Evolutionary conservation across 2,113 vertebrate species (phyloP).

Genomic region (Meles meles): DNA sequence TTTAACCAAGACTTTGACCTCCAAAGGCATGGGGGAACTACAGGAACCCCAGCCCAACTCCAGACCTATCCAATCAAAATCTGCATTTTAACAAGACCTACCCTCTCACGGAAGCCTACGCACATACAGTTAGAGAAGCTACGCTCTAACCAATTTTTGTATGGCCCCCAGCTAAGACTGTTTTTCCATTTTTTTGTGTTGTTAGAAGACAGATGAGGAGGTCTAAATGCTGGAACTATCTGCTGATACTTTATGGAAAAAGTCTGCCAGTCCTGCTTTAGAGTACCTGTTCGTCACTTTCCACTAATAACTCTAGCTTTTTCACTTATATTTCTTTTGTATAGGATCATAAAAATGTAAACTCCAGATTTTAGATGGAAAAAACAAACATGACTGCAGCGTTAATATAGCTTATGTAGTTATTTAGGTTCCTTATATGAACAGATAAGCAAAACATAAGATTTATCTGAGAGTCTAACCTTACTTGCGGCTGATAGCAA

Average conservation of each 20-base stretch:
- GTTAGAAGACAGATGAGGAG: neutral
- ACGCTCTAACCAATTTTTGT: neutral
- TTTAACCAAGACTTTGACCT: neutral
- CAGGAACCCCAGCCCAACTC: neutral
- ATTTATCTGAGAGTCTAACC: neutral
- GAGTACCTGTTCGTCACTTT: neutral
- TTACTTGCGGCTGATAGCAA: neutral
- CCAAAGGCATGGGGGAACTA: neutral
- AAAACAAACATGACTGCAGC: neutral
- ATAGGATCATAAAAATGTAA: neutral
- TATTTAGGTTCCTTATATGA: neutral
- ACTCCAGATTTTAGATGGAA: neutral
- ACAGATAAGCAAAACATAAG: neutral
- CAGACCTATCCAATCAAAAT: neutral
- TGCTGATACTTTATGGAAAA: neutral
- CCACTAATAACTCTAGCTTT: neutral
- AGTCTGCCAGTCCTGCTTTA: neutral
- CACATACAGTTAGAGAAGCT: neutral
- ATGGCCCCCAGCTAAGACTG: neutral
- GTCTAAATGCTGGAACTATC: neutral
- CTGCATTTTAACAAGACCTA: neutral
- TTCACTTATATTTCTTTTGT: neutral
- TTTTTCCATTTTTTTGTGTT: neutral
- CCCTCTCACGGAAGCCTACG: no score
- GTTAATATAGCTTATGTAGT: neutral